Percentiles rank a stretch among this genome's conserved stretches.
Evolutionary conservation across 2,888 invertebrate species (phyloP).

Genomic region (Pilophorus perplexus): DNA sequence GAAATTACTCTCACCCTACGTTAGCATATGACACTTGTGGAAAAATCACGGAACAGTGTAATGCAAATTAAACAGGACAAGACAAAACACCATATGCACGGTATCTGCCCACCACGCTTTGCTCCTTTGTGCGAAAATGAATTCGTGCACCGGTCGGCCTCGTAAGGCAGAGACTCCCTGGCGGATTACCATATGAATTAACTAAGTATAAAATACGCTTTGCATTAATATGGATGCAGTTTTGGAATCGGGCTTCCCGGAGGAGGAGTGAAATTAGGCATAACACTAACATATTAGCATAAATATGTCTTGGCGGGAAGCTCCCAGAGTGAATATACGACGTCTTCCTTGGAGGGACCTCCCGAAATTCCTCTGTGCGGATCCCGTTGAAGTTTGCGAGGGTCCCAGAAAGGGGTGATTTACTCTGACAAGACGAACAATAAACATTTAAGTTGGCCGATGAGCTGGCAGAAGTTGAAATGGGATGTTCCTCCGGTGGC

Average conservation of each 20-base stretch:
- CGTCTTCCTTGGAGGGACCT: constrained; percentile 12
- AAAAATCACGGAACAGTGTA: constrained; percentile 30
- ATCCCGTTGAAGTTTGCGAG: constrained; percentile 7
- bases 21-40: constrained; percentile 40
- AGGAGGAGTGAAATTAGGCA: constrained; percentile 47
- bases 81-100: constrained; percentile 37
- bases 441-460: neutral
- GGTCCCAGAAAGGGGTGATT: neutral
- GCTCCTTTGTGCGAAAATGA: constrained; percentile 27
- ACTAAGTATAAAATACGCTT: constrained; percentile 44
- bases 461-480: constrained; percentile 4
- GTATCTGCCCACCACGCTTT: constrained; percentile 17
- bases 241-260: constrained; percentile 17
- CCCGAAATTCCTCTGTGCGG: constrained; percentile 14
- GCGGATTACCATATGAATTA: constrained; percentile 45
- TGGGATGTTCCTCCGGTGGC: too few species aligned
- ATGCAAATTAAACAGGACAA: constrained; percentile 36
- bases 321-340: constrained; percentile 4
- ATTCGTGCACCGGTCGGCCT: constrained; percentile 14
- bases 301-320: constrained; percentile 43
- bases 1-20: constrained; percentile 15
- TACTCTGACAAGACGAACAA: neutral
- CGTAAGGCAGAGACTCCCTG: neutral
- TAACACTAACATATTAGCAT: constrained; percentile 47
- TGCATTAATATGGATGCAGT: constrained; percentile 41